phyloP scores from a whole-genome alignment of 2,888 invertebrate genomes.

The Onchidella celtica region DNA sequence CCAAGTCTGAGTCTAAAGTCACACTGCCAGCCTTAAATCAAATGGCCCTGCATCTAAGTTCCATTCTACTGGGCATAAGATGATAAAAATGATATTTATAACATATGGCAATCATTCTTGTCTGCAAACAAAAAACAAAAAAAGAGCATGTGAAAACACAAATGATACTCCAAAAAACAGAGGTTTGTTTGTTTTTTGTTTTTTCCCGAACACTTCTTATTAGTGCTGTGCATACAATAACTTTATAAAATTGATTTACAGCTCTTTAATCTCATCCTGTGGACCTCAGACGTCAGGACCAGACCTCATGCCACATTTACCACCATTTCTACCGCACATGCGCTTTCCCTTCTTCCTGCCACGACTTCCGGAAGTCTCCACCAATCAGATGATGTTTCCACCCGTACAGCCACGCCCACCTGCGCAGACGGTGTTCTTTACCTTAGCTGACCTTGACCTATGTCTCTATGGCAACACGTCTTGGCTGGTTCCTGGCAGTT shows the following conservation, averaged over 20 bases:
- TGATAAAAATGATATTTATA: too few relatives aligned
- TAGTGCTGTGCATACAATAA: too few relatives aligned
- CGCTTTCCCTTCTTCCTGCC: conserved; percentile 37
- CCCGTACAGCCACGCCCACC: conserved; percentile 35
- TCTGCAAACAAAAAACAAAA: neutral
- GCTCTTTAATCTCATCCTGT: conserved; percentile 11
- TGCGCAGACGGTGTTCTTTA: conserved; percentile 60
- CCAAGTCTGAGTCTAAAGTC: too few relatives aligned
- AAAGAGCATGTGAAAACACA: neutral
- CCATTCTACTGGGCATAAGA: too few relatives aligned
- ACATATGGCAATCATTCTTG: neutral
- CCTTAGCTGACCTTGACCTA: conserved; percentile 67
- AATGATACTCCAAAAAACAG: neutral
- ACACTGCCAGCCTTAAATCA: too few relatives aligned
- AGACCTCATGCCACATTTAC: neutral
- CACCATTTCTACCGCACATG: conserved; percentile 18
- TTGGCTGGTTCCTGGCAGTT: conserved; percentile 51
- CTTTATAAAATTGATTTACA: too few relatives aligned
- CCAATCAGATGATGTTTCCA: neutral
- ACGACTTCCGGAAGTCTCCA: neutral
- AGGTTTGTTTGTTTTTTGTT: neutral
- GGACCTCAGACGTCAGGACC: neutral
- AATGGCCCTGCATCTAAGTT: too few relatives aligned
- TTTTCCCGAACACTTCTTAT: too few relatives aligned
- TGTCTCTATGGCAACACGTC: conserved; percentile 69